Base-by-base conservation (phyloP, 2,888 invertebrate genomes). In the Glyphotaelius pellucidus region DNA sequence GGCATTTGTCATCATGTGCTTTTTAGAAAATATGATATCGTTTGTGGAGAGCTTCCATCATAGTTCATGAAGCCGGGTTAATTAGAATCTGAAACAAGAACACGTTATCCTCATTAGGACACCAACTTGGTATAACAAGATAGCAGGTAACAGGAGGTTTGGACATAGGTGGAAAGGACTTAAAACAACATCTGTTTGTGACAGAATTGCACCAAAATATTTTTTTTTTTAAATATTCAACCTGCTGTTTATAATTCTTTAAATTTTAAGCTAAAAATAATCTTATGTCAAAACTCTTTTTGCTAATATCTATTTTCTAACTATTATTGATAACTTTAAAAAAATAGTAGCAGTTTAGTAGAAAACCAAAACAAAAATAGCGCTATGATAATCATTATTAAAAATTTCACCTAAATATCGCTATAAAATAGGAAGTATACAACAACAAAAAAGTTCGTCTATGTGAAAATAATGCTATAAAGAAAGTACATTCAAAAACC, bases 1-100 rank as follows among this genome's bases (percentile, higher is more conserved):
- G 92, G 91, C 93, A 92, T 92, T 88, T 92, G 92, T 93, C 93
- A 93, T 93, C 87, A 67, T 89, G 92, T 90, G 89, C 81, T 85
- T n/a, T 91, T 93, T 92, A 92, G 86, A 91, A 91, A 91, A 89
- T 92, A 52, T 92, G 92, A 90, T 92, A 91, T 91, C 89, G 90
- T 90, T 91, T 90, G 89, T 90, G 91, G 42, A 90, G 67, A 90
- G 89, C 92, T 92, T 90, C 93, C 93, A 93, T 93, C 91, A 92
- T 92, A 35, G 42, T 89, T 91, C 80, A 52, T 67, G 88, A 52
- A 92, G 91, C 86, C 81, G 38, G 79, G 52, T 35, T 84, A 83
- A 90, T 90, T 89, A 91, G 92, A 92, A 91, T 89, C 92, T 92
- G 91, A 4, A 91, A 91, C 85, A 91, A 91, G 32, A n/a, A 19